Evolutionary conservation across 2,888 invertebrate genomes (phyloP).

Genomic region (Dynastes hyllus): DNA sequence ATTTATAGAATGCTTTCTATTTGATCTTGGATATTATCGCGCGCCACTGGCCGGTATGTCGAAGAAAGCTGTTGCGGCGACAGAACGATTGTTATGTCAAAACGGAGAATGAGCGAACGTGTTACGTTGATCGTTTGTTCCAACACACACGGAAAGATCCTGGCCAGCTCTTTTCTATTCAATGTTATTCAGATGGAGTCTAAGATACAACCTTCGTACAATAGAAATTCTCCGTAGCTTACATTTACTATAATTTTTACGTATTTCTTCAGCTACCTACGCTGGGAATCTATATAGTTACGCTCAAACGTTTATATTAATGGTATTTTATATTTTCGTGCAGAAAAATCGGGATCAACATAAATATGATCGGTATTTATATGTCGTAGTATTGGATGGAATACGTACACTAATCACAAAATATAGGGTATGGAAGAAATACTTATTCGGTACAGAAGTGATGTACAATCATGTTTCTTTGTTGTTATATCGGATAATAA

Average conservation of each 20-base stretch:
- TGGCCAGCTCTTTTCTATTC: constrained; percentile 10
- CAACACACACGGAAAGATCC: constrained; percentile 1
- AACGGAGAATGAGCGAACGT: constrained; percentile 29
- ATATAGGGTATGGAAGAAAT: too few species aligned
- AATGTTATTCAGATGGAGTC: constrained; percentile 47
- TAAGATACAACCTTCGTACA: constrained; percentile 45
- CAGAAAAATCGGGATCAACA: background rate
- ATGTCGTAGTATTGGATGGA: too few species aligned
- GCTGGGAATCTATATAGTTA: constrained; percentile 17
- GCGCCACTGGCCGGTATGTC: background rate
- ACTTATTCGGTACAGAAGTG: too few species aligned
- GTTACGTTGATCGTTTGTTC: constrained; percentile 26
- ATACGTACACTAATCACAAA: too few species aligned
- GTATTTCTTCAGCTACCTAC: constrained; percentile 28
- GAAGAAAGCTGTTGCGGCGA: constrained; percentile 14
- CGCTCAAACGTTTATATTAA: background rate
- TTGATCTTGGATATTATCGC: background rate
- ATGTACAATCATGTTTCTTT: too few species aligned
- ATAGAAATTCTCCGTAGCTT: constrained; percentile 49
- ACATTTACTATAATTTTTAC: constrained; percentile 20
- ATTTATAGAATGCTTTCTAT: background rate
- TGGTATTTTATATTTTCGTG: background rate
- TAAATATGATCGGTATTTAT: too few species aligned
- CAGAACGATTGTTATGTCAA: constrained; percentile 39
- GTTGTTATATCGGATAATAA: too few species aligned